Base-by-base conservation (phyloP, 23 tunicate genomes). In the Trididemnum miniatum region DNA sequence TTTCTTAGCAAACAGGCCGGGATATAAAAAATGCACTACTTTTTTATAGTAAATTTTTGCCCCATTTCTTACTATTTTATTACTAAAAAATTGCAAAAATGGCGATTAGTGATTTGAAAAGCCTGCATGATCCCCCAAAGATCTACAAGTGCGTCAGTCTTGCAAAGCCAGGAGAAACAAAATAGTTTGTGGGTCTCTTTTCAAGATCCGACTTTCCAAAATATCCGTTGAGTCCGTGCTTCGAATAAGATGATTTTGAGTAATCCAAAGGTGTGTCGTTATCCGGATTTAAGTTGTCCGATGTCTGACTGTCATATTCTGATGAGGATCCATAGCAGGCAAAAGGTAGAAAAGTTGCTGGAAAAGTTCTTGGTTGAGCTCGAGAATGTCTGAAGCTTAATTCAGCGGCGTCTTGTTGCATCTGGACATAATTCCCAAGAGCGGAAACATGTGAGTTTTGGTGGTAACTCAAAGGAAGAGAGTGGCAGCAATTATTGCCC, bases 321-420 rank as follows among this genome's bases (percentile, higher is more conserved):
- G 82, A 72, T 2, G 90, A 28, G 20, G 90, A 57, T 28, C 84
- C 71, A 72, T 88, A 88, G 51, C 76, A 88, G 12, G 85, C 85
- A 36, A 88, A 57, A 18, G 86, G 87, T 33, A 88, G 64, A 38
- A 88, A 77, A 79, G 37, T 57, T 2, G 57, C 30, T 20, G 79
- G 25, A 15, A 73, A 22, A 37, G 62, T 33, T 25, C 36, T 66
- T 28, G 52, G 82, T 4, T 24, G 40, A 57, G 38, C 20, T 9
- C 54, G 82, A 5, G 79, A 37, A 33, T 34, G 35, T 9, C 39
- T 7, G 37, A 69, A 24, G 2, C 37, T 7, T 9, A 29, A 27
- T 27, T 39, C 79, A 38, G 29, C 59, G 29, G 31, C 12, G 9
- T 7, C 27, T 73, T 37, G 59, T 26, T 5, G 4, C 22, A 1